Conservation (phyloP, 2,113 vertebrate genomes). For the Ibidorhyncha struthersii region DNA sequence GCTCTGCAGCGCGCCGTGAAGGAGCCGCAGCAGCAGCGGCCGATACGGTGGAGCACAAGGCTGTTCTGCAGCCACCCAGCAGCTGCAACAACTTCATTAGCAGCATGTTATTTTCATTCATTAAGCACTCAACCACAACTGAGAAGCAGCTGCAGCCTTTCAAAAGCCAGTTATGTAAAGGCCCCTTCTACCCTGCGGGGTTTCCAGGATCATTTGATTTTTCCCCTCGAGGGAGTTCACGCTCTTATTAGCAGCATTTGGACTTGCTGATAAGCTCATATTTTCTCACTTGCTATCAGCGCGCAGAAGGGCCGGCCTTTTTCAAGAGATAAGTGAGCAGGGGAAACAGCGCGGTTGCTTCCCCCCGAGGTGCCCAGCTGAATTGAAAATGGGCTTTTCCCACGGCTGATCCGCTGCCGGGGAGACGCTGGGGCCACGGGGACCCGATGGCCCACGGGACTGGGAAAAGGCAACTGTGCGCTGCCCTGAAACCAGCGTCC, state of each 20-base stretch:
- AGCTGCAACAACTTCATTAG: not conserved
- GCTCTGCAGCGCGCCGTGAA: not conserved
- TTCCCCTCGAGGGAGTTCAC: not conserved
- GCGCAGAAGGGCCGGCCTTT: not conserved
- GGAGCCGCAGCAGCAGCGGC: not conserved
- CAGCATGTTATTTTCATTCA: not conserved
- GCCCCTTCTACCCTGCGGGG: not conserved
- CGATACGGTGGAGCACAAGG: fast-evolving
- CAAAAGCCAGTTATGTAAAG: not conserved
- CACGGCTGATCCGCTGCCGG: not conserved
- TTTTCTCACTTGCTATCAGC: not conserved
- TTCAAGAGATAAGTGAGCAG: not conserved
- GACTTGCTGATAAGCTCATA: not conserved
- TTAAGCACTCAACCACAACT: not conserved
- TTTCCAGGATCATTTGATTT: not conserved
- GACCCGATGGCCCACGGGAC: fast-evolving
- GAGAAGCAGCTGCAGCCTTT: not conserved
- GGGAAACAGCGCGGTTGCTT: not conserved
- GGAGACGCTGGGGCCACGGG: not conserved
- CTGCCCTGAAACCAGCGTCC: fast-evolving
- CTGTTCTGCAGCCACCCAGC: not conserved
- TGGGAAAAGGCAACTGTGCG: fast-evolving
- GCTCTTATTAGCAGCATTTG: not conserved
- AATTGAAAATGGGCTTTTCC: not conserved
- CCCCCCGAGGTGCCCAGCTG: not conserved